Evolutionary conservation across 2,113 vertebrate species (phyloP), one percentile per base, ranked within the genome.

Genomic region (Bothrops jararaca): DNA sequence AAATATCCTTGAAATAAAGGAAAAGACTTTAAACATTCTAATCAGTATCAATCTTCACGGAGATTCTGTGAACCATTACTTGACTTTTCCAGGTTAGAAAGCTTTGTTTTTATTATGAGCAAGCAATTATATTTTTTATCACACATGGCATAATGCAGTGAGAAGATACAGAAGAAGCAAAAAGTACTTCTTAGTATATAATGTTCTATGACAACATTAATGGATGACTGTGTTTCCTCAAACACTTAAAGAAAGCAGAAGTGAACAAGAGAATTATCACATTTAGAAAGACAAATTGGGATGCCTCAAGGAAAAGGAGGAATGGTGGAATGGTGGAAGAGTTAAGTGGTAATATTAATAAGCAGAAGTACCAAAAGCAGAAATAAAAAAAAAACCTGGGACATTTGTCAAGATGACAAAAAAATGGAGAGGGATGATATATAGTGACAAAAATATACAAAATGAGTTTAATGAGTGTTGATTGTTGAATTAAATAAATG

Each of bases 371-470:
- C 91, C 91, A 20, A 80, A 92, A 45, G 5, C 69, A 69, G 1
- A 87, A 52, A 22, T 93, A 20, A 94, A 57, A 57, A 42, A 42
- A 42, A 90, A 90, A 95, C 6, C 34, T 22, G 6, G 4, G 4
- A 93, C 42, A 92, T 94, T 60, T 91, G 80, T 34, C 5, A 93
- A 13, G 1, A 15, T 54, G 42, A 69, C 0, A 45, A 34, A 91
- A 94, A 93, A 64, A 85, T 24, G 7, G 8, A 93, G 94, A 34
- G 29, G 50, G n/a, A 93, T 90, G 34, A 23, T n/a, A 42, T 20
- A 50, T 42, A 96, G 60, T 34, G 91, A 93, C 24, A 91, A 89
- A 96, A 95, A 95, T 93, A 92, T 93, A 94, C 93, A 89, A 94
- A 95, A 94, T 34, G 6, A 57, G 6, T 69, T 86, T 93, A 93